Evolutionary conservation across 2,888 invertebrate genomes (phyloP), one percentile per base, ranked within the genome.

Genomic region (Caenorhabditis plicata): DNA sequence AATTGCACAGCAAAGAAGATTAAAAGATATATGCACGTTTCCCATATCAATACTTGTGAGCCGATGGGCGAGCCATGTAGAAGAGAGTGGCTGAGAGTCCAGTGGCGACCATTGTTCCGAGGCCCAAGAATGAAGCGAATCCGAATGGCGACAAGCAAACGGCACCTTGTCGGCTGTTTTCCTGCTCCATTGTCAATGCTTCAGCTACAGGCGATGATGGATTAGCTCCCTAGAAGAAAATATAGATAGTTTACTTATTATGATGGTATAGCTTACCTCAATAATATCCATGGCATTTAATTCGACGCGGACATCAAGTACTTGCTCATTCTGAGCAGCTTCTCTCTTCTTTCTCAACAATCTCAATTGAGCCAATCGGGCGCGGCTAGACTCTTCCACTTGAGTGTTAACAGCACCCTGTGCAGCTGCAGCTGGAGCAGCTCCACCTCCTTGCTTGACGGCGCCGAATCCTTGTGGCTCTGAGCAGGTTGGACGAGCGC

Each of bases 401-500:
- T 61, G 52, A 23, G 53, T 48, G 4, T 52, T 49, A n/a, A 47
- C 50, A 26, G 54, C 49, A 23, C 55, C 68, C 3, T 46, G 47
- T 5, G 53, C 52, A 13, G 55, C 53, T n/a, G 52, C 45, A 8
- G 55, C 67, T 11, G 48, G 50, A 23, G 52, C 56, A 3, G 25
- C 46, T n/a, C 57, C 61, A 17, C 55, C 61, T 25, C 48, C 63
- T 42, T 69, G 73, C 48, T 75, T 72, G 35, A 61, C 57, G 29
- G 78, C 78, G 47, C 73, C 73, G 65, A 79, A 79, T 55, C 77
- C 77, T 51, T 58, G 61, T 35, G 78, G 78, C 52, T 78, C 78
- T 15, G 76, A 54, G 54, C 78, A 78, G 31, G 74, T 66, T 33
- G 78, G 78, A 22, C 78, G 71, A 40, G 78, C 68, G 51, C 78